Conservation (phyloP, 2,113 vertebrate species). For the Columba janthina region DNA sequence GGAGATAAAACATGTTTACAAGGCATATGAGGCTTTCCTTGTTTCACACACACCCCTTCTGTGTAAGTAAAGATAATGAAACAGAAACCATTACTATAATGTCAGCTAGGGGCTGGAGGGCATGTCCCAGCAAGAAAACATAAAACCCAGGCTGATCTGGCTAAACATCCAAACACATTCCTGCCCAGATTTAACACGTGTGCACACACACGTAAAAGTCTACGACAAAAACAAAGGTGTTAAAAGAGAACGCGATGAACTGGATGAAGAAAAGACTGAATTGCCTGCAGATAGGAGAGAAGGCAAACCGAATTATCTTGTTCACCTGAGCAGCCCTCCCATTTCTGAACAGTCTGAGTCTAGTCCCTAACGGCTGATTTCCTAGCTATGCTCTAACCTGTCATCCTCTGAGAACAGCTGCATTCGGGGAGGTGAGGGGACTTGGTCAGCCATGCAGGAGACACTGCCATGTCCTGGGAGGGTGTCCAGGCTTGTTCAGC, state of each 20-base stretch:
- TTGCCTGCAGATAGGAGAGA: not conserved
- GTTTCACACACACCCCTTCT: not conserved
- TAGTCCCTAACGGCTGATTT: not conserved
- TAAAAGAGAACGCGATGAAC: conserved; percentile 39
- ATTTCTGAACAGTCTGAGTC: not conserved
- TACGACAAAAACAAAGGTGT: not conserved
- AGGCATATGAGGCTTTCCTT: not conserved
- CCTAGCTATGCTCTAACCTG: not conserved
- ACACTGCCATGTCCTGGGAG: not conserved
- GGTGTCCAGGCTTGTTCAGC: not conserved
- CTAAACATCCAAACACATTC: conserved; percentile 18
- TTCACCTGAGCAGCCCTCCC: not conserved
- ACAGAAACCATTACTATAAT: not conserved
- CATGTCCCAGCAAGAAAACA: not conserved
- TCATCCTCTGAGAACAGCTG: not conserved
- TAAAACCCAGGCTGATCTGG: not conserved
- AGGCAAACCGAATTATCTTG: not conserved
- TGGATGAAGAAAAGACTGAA: conserved; percentile 2
- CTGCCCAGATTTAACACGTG: not conserved
- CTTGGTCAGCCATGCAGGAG: not conserved
- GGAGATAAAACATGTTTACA: not conserved
- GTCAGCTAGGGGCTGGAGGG: not conserved
- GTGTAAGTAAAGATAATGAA: not conserved
- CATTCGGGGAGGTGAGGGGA: not conserved
- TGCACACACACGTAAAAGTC: not conserved